Evolutionary conservation across 2,113 vertebrate species (phyloP), one percentile per base, ranked within the genome.

Genomic region (Channa maculata): DNA sequence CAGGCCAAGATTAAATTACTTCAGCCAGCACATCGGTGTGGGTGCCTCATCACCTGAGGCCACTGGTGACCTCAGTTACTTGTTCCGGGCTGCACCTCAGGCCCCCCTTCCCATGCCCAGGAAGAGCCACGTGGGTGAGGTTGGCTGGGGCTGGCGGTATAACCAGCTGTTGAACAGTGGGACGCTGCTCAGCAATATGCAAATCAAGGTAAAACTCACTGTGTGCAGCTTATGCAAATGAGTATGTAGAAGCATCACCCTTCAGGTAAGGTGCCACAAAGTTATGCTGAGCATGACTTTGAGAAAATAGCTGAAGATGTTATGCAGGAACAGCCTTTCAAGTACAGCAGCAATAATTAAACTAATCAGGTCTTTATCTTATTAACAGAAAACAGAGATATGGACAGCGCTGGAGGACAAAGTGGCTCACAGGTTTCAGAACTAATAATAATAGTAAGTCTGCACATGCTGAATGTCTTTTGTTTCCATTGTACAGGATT

Each of bases 381-480:
- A 73, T 13, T 59, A 2, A 74, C 83, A 97, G 94, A 79, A 72
- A 74, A 91, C 77, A 14, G 85, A 83, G 1, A 11, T 93, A 36
- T 61, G 69, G 38, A 65, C 83, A 58, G 70, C 69, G n/a, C 67
- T 92, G 75, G 82, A 94, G 77, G 91, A 91, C 44, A 76, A 69
- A 88, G 37, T 82, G 73, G 83, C 86, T 73, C 93, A 92, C 24
- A 80, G 65, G 70, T 94, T 94, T 77, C 93, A 94, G 89, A 90
- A 89, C 66, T 82, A 86, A 46, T 90, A 92, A 93, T 95, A 92
- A 93, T 90, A 92, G 93, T 95, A 92, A 93, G 88, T 13, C 11
- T 6, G n/a, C 5, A 49, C 5, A 2, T 0, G 1, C 14, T 41
- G 24, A 38, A 3, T 41, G 10, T 72, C 12, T 66, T 81, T 50